Evolutionary conservation across 2,888 invertebrate genomes (phyloP).

Genomic region (Oscheius sp.): DNA sequence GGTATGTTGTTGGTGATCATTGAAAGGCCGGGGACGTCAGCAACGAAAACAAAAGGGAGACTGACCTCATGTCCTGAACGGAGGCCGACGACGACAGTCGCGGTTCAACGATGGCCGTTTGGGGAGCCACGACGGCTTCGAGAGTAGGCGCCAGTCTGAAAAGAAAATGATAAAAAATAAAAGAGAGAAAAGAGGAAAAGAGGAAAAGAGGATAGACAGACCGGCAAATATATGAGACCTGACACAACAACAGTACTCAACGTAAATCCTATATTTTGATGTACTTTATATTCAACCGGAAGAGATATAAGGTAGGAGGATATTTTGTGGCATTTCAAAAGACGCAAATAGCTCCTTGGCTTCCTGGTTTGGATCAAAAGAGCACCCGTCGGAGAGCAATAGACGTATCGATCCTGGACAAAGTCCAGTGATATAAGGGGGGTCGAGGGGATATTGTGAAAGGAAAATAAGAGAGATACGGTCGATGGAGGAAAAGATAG

Average conservation of each 20-base stretch:
- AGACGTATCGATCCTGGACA: neutral
- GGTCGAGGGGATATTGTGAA: neutral
- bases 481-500: neutral
- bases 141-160: slow-evolving; percentile 24
- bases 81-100: slow-evolving; percentile 11
- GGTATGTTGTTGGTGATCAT: too few relatives aligned
- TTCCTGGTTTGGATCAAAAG: slow-evolving; percentile 7
- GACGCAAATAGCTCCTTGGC: too few relatives aligned
- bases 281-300: too few relatives aligned
- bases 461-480: neutral
- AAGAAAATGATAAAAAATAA: slow-evolving; percentile 33
- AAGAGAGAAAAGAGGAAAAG: slow-evolving; percentile 28
- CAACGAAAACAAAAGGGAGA: neutral
- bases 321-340: too few relatives aligned
- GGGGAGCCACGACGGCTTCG: slow-evolving; percentile 13
- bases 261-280: too few relatives aligned
- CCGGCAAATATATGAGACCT: neutral
- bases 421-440: neutral
- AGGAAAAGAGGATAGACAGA: slow-evolving; percentile 32
- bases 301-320: too few relatives aligned
- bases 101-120: slow-evolving; percentile 16
- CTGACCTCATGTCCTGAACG: slow-evolving; percentile 14
- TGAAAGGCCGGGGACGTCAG: neutral
- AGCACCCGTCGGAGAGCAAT: neutral
- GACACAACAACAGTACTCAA: neutral